Evolutionary conservation across 2,797 vertebrate species (phyloP).

Genomic region (Malacoctenus gilli): DNA sequence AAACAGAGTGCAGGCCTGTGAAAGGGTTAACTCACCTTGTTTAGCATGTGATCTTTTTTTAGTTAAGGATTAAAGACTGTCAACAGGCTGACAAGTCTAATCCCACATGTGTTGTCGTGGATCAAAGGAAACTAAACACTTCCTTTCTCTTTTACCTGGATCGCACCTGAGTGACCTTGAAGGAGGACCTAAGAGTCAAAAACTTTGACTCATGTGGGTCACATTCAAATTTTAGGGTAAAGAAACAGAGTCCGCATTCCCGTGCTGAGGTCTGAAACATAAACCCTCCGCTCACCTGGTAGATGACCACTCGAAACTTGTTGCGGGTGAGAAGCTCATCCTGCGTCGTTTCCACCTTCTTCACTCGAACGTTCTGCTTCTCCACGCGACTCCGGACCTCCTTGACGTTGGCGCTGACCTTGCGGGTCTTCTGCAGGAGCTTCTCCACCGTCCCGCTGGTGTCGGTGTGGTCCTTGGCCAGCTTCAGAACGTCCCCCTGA

Average conservation of each 20-base stretch:
- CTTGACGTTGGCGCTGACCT: conserved; percentile 94
- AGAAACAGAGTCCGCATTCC: neutral
- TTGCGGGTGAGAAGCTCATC: conserved; percentile 97
- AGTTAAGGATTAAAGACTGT: too few relatives aligned
- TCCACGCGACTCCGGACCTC: conserved; percentile 92
- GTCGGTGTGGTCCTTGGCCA: conserved; percentile 89
- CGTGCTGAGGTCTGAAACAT: too few relatives aligned
- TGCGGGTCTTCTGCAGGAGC: conserved; percentile 92
- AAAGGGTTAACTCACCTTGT: too few relatives aligned
- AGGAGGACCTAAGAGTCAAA: too few relatives aligned
- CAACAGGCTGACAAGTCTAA: too few relatives aligned
- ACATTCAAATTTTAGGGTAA: neutral
- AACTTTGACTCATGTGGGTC: too few relatives aligned
- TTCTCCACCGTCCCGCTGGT: conserved; percentile 89
- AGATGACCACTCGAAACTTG: conserved; percentile 97
- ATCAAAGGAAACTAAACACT: too few relatives aligned
- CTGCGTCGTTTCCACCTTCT: conserved; percentile 93
- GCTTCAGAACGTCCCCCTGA: conserved; percentile 92
- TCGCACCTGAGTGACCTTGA: too few relatives aligned
- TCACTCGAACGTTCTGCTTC: conserved; percentile 88
- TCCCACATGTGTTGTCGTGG: too few relatives aligned
- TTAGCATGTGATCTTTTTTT: too few relatives aligned
- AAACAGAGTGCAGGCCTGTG: too few relatives aligned
- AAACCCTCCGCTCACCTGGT: conserved; percentile 84
- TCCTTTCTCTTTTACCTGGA: too few relatives aligned